phyloP scores from a whole-genome alignment of 2,888 invertebrate genomes.

The Brachypterus glaber region DNA sequence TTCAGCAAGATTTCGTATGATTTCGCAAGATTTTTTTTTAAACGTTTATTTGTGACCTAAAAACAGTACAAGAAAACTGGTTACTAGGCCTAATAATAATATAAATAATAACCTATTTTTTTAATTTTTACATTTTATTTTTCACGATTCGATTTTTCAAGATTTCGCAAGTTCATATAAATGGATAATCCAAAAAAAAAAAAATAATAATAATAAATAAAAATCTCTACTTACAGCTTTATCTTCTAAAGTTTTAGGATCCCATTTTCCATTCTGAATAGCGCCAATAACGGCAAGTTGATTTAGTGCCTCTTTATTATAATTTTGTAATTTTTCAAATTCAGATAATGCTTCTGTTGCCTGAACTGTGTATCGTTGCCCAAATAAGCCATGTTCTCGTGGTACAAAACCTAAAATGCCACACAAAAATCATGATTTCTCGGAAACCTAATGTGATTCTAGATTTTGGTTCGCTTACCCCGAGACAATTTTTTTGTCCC shows the following conservation, averaged over 20 bases:
- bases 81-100: too few species aligned
- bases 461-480: too few species aligned
- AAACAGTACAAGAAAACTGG: too few species aligned
- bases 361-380: conserved; percentile 61
- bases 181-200: too few species aligned
- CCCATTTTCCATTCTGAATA: conserved; percentile 53
- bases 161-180: background rate
- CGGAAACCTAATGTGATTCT: too few species aligned
- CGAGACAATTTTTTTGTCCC: too few species aligned
- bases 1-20: too few species aligned
- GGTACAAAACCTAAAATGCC: conserved; percentile 59
- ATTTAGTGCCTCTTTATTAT: conserved; percentile 49
- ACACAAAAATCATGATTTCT: too few species aligned
- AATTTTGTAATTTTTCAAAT: conserved; percentile 55
- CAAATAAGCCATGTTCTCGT: conserved; percentile 54
- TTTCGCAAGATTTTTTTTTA: too few species aligned
- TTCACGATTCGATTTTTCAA: background rate
- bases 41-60: too few species aligned
- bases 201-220: background rate
- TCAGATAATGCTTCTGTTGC: conserved; percentile 65
- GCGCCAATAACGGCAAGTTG: conserved; percentile 50
- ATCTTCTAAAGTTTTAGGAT: conserved; percentile 52
- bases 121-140: background rate
- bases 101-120: too few species aligned
- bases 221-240: conserved; percentile 49